Conservation (phyloP, 2,888 invertebrate species). For the Lycaena phlaeas region DNA sequence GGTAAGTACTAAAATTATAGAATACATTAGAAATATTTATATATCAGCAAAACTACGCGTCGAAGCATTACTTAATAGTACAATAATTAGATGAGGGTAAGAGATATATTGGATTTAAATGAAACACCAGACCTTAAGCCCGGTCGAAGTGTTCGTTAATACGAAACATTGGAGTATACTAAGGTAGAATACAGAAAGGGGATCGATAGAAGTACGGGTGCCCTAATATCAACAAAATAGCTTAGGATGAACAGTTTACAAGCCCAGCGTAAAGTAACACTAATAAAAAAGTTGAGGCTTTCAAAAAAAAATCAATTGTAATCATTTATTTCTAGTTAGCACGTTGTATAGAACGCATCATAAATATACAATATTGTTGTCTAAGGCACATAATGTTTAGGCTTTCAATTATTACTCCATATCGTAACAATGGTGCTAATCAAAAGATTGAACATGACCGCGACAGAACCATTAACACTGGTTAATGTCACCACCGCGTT, state of each 20-base stretch:
- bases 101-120: slow-evolving; percentile 52
- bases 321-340: slow-evolving; percentile 69
- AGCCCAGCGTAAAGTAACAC: slow-evolving; percentile 56
- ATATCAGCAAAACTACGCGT: slow-evolving; percentile 66
- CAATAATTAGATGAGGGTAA: slow-evolving; percentile 55
- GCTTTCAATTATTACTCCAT: slow-evolving; percentile 70
- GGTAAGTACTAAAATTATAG: slow-evolving; percentile 66
- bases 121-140: slow-evolving; percentile 41
- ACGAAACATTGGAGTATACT: slow-evolving; percentile 3
- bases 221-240: slow-evolving; percentile 13
- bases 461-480: neutral
- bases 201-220: too few relatives aligned
- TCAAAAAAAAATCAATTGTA: slow-evolving; percentile 64
- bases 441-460: slow-evolving; percentile 26
- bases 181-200: slow-evolving; percentile 6
- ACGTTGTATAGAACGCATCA: slow-evolving; percentile 73
- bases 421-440: slow-evolving; percentile 67
- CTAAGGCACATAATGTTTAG: slow-evolving; percentile 75
- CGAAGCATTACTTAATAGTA: slow-evolving; percentile 65
- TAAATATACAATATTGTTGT: slow-evolving; percentile 75
- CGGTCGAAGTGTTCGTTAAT: neutral
- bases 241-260: slow-evolving; percentile 32
- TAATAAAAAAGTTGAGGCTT: slow-evolving; percentile 52
- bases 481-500: slow-evolving; percentile 33
- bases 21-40: slow-evolving; percentile 58